A percentile compares a stretch with the other conserved stretches of the same genome.
Conservation (phyloP, 2,113 vertebrate species). For the Colinus virginianus region DNA sequence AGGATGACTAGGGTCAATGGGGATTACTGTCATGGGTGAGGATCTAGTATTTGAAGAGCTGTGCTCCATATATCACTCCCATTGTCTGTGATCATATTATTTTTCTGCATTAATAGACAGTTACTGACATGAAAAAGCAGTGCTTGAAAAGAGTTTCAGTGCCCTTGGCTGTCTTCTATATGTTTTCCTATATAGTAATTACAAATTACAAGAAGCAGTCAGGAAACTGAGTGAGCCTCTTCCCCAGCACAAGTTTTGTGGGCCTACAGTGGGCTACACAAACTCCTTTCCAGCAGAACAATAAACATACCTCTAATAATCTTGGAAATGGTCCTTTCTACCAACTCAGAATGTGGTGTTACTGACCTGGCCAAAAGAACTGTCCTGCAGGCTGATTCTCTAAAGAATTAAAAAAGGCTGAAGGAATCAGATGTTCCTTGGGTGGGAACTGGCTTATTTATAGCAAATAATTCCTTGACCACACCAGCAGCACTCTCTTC, state of each 20-base stretch:
- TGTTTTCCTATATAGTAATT: background rate
- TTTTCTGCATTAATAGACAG: background rate
- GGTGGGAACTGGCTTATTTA: background rate
- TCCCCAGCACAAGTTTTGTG: background rate
- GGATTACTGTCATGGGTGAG: background rate
- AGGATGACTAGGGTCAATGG: background rate
- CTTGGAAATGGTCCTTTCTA: background rate
- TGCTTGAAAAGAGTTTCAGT: background rate
- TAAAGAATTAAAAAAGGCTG: background rate
- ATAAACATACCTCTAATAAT: background rate
- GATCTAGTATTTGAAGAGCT: background rate
- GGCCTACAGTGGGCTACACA: background rate
- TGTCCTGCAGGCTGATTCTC: background rate
- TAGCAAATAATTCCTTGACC: background rate
- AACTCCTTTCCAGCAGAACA: background rate
- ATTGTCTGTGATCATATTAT: background rate
- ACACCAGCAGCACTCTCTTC: background rate
- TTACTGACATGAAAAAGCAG: background rate
- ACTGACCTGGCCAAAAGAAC: background rate
- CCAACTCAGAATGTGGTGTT: background rate
- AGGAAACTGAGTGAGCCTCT: background rate
- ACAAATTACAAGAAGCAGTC: background rate
- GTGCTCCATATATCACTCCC: background rate
- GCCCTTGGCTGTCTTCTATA: background rate
- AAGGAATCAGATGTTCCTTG: background rate